A percentile compares a stretch with the other conserved stretches of the same genome.
These are phyloP conservation scores for Electrophaes corylata DNA, from an alignment of 2,888 invertebrate species.

Conservation along the genomic window DNA sequence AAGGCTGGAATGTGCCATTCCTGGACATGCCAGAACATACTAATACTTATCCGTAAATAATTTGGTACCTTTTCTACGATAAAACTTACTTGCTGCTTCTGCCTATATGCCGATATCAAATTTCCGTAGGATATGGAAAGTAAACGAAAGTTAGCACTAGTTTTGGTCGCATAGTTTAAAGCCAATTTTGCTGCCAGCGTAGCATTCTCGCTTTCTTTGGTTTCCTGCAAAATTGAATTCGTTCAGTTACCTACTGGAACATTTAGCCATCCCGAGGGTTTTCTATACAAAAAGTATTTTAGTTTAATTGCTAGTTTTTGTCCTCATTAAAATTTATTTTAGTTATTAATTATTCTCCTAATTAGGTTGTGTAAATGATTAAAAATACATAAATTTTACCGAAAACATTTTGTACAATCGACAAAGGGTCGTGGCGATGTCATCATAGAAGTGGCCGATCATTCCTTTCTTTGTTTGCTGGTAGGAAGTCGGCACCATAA, in stretches of 20 bases:
- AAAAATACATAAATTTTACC: too few species aligned
- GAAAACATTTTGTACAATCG: slow-evolving; percentile 49
- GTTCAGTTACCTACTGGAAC: background rate
- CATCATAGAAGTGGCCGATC: slow-evolving; percentile 56
- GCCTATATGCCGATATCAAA: slow-evolving; percentile 60
- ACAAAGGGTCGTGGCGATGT: slow-evolving; percentile 54
- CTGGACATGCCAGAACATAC: too few species aligned
- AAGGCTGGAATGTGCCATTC: too few species aligned
- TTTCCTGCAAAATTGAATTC: slow-evolving; percentile 45
- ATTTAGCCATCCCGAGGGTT: too few species aligned
- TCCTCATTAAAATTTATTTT: too few species aligned
- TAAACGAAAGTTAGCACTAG: slow-evolving; percentile 79
- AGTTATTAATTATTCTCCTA: too few species aligned
- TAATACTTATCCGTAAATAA: too few species aligned
- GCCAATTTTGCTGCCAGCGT: slow-evolving; percentile 84
- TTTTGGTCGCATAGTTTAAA: slow-evolving; percentile 76
- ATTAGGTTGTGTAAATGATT: too few species aligned
- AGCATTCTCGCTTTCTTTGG: slow-evolving; percentile 66
- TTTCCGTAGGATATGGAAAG: slow-evolving; percentile 83
- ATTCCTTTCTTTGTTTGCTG: slow-evolving; percentile 49
- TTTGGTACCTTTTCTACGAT: background rate
- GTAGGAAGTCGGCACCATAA: slow-evolving; percentile 48
- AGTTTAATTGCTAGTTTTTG: too few species aligned
- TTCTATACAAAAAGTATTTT: too few species aligned
- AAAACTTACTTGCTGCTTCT: slow-evolving; percentile 50